A percentile compares a stretch with the other conserved stretches of the same genome.
Conservation (phyloP, 1,140 invertebrate species). For the Saccostrea echinata region DNA sequence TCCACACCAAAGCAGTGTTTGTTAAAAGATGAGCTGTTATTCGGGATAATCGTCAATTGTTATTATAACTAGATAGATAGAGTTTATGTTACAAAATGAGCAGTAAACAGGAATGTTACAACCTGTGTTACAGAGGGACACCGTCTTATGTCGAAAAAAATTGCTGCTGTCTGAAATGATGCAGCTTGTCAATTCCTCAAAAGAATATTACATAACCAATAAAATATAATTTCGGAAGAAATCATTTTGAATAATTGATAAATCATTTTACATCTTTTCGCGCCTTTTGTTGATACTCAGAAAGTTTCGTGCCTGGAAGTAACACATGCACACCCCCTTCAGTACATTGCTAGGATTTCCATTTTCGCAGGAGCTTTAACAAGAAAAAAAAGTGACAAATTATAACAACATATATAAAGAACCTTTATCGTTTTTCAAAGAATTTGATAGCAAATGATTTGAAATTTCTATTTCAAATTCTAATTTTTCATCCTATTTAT, state of each 20-base stretch:
- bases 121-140: too few relatives aligned
- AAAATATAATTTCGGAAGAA: constrained; percentile 24
- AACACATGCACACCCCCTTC: not conserved
- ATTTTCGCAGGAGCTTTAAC: not conserved
- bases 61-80: too few relatives aligned
- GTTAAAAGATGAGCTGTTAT: too few relatives aligned
- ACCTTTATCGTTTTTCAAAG: constrained; percentile 35
- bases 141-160: not conserved
- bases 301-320: not conserved
- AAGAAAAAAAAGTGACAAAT: constrained; percentile 3
- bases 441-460: constrained; percentile 29
- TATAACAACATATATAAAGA: constrained; percentile 30
- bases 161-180: not conserved
- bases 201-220: not conserved
- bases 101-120: too few relatives aligned
- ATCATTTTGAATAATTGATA: constrained; percentile 29
- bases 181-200: not conserved
- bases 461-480: constrained; percentile 35
- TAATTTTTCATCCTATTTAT: constrained; percentile 36
- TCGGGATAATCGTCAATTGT: too few relatives aligned
- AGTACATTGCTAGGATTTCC: not conserved
- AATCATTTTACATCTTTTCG: not conserved
- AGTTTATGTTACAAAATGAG: too few relatives aligned
- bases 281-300: not conserved
- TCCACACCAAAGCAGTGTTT: too few relatives aligned